A percentile compares a stretch with the other conserved stretches of the same genome.
Evolutionary conservation across 2,113 vertebrate genomes (phyloP).

Genomic region (Cyphomyrus discorhynchus): DNA sequence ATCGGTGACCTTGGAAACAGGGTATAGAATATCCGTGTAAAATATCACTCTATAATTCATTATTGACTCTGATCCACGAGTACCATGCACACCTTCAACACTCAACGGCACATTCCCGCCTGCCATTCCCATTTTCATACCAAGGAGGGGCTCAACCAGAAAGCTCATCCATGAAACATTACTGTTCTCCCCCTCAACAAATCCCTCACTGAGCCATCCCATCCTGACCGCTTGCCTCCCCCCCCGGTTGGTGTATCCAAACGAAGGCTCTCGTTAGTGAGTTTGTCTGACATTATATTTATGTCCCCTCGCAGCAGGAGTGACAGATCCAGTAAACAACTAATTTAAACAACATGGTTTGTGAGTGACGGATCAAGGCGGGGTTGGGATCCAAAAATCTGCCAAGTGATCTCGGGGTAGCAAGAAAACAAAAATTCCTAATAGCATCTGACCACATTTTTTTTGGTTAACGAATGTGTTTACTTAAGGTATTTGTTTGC

Average conservation of each 20-base stretch:
- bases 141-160: neutral
- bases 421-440: constrained; percentile 2
- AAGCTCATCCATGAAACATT: neutral
- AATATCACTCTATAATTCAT: constrained; percentile 46
- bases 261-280: constrained; percentile 50
- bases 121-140: neutral
- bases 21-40: constrained; percentile 49
- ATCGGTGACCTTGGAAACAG: constrained; percentile 15
- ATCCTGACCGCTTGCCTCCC: neutral
- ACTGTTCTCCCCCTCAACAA: neutral
- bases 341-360: constrained; percentile 40
- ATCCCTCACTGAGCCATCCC: neutral
- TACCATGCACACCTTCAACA: constrained; percentile 26
- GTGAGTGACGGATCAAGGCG: constrained; percentile 11
- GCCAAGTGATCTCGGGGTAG: constrained; percentile 17
- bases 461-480: constrained; percentile 13
- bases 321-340: constrained; percentile 46
- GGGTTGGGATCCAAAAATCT: constrained; percentile 22
- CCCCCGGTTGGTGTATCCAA: constrained; percentile 27
- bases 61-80: constrained; percentile 40
- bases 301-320: constrained; percentile 45
- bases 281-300: constrained; percentile 39
- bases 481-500: constrained; percentile 1
- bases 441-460: neutral
- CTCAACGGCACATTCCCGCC: neutral